phyloP scores from a whole-genome alignment of 2,113 vertebrate genomes.

The Myotis lucifugus region DNA sequence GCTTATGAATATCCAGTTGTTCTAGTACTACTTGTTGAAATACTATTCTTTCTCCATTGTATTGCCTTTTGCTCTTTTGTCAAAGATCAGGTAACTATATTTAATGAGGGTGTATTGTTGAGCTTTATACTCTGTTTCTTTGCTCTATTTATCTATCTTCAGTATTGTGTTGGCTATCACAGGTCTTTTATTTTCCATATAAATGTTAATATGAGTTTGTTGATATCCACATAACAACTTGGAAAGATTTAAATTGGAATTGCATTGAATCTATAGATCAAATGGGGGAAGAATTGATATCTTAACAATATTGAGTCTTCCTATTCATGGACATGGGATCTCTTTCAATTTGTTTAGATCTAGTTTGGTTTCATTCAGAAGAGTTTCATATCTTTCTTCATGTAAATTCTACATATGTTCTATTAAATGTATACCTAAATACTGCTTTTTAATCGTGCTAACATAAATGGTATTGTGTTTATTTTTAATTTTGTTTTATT shows the following conservation, averaged over 20 bases:
- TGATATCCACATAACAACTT: background rate
- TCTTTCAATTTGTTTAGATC: too few relatives aligned
- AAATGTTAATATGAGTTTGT: background rate
- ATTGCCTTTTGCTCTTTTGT: background rate
- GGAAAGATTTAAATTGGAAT: background rate
- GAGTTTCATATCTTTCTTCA: too few relatives aligned
- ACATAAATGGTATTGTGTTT: background rate
- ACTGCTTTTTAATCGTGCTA: background rate
- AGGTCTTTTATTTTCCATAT: background rate
- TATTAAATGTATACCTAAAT: background rate
- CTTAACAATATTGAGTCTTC: too few relatives aligned
- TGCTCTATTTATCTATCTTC: background rate
- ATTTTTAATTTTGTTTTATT: too few relatives aligned
- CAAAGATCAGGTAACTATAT: background rate
- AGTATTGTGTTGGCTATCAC: background rate
- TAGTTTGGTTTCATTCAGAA: too few relatives aligned
- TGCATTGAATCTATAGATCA: too few relatives aligned
- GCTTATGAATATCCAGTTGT: too few relatives aligned
- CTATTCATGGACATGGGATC: too few relatives aligned
- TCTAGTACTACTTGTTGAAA: background rate
- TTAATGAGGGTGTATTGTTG: background rate
- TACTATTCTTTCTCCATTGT: background rate
- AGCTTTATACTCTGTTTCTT: background rate
- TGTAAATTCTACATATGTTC: background rate
- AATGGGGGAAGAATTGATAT: too few relatives aligned